These are phyloP conservation scores for Notolabrus celidotus DNA, from an alignment of 2,797 vertebrate genomes.

Conservation along the genomic window DNA sequence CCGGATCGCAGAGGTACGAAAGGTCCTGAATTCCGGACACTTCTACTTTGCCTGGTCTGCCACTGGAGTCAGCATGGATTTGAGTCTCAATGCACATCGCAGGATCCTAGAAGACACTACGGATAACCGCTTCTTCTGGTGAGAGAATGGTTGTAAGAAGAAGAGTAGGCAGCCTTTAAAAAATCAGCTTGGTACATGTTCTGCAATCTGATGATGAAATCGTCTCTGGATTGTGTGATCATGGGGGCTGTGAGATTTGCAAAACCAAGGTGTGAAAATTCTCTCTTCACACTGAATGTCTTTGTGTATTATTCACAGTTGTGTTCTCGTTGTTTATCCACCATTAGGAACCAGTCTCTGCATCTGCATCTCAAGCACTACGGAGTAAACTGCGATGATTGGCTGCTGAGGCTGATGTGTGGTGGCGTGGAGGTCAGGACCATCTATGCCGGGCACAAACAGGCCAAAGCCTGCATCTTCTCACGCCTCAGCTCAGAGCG, in stretches of 20 bases:
- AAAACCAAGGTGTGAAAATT: slow-evolving; percentile 19
- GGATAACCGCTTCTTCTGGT: slow-evolving; percentile 99
- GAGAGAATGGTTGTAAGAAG: slow-evolving; percentile 52
- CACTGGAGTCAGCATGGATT: slow-evolving; percentile 91
- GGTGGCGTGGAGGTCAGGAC: slow-evolving; percentile 98
- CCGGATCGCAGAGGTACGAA: slow-evolving; percentile 93
- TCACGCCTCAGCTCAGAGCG: slow-evolving; percentile 97
- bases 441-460: slow-evolving; percentile 97
- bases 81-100: slow-evolving; percentile 96
- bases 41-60: slow-evolving; percentile 99
- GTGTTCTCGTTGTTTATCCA: slow-evolving; percentile 3
- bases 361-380: slow-evolving; percentile 98
- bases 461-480: slow-evolving; percentile 98
- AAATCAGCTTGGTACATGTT: neutral
- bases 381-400: slow-evolving; percentile 96
- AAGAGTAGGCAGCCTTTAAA: neutral
- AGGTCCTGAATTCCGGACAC: slow-evolving; percentile 95
- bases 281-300: slow-evolving; percentile 15
- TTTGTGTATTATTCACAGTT: slow-evolving; percentile 6
- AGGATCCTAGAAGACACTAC: slow-evolving; percentile 93
- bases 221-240: slow-evolving; percentile 16
- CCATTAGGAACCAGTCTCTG: slow-evolving; percentile 94
- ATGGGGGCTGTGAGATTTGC: slow-evolving; percentile 22
- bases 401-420: slow-evolving; percentile 97
- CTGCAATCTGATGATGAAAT: slow-evolving; percentile 1